Evolutionary conservation across 92 coral and sea anemone species (phyloP), one percentile per base, ranked within the genome.

Genomic region (Isaurus tuberculatus): DNA sequence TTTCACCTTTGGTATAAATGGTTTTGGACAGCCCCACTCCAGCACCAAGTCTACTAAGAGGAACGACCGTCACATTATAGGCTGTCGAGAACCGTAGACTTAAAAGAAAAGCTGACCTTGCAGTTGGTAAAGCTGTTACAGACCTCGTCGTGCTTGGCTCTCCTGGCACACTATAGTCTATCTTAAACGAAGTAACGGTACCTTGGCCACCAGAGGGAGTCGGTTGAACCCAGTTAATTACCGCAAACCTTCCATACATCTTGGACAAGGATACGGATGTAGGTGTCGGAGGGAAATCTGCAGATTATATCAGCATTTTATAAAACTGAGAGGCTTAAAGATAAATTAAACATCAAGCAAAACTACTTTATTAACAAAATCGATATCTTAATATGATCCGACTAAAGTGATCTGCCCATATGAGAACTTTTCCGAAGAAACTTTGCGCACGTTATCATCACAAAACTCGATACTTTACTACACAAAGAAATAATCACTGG

Each of bases 211-310:
- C 15, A 6, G 58, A 10, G 5, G 32, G 6, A 43, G 22, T 2
- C 8, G 77, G 34, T 20, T 71, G 77, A 15, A 28, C 40, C 79
- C 79, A 72, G 36, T 8, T 27, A 22, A 72, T 27, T 19, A 49
- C 60, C 16, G 15, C 79, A 15, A 61, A 72, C 44, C 79, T 72
- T 43, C 63, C 79, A 48, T 9, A 72, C 19, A 10, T 1, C 27
- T 27, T 29, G 6, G 63, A 3, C 31, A 71, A 16, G 20, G 79
- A 14, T 72, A 72, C 19, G 13, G 79, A 72, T 6, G 58, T 26
- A 20, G 63, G 79, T 13, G 61, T 46, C 25, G 63, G 61, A 46
- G 79, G 79, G 44, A 72, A 72, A 15, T 72, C 79, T 72, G 16
- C 58, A 51, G 16, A 51, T 13, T 36, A 36, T 3, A 36, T 3